These are phyloP conservation scores for Picus viridis DNA, from an alignment of 2,797 vertebrate species.

Conservation along the genomic window DNA sequence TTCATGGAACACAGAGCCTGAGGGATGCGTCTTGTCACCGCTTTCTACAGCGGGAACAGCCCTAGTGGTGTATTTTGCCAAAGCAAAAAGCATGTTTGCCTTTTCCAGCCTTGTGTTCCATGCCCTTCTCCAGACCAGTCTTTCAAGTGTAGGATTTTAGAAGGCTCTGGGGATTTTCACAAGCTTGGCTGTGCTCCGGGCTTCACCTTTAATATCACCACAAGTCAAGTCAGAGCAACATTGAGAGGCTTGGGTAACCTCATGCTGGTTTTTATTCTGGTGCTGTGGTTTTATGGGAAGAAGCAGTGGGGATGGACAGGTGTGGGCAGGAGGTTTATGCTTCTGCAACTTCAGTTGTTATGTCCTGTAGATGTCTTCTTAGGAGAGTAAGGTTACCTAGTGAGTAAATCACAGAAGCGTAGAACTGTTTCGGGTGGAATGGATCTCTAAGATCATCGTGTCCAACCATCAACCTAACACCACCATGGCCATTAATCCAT, in stretches of 20 bases:
- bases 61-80: neutral
- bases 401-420: neutral
- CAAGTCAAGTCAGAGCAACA: neutral
- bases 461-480: too few relatives aligned
- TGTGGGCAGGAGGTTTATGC: neutral
- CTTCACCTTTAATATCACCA: neutral
- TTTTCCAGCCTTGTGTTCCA: neutral
- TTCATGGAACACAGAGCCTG: neutral
- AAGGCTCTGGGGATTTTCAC: neutral
- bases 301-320: neutral
- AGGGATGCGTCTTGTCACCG: neutral
- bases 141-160: neutral
- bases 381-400: neutral
- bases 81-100: accelerated
- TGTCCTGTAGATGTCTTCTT: neutral
- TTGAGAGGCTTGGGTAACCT: neutral
- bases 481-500: too few relatives aligned
- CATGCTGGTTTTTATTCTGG: neutral
- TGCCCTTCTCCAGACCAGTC: neutral
- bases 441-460: too few relatives aligned
- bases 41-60: neutral
- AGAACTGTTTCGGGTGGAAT: too few relatives aligned
- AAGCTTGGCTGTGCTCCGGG: neutral
- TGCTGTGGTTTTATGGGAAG: neutral
- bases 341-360: neutral